Evolutionary conservation across 2,113 vertebrate species (phyloP), one percentile per base, ranked within the genome.

Genomic region (Recurvirostra avosetta): DNA sequence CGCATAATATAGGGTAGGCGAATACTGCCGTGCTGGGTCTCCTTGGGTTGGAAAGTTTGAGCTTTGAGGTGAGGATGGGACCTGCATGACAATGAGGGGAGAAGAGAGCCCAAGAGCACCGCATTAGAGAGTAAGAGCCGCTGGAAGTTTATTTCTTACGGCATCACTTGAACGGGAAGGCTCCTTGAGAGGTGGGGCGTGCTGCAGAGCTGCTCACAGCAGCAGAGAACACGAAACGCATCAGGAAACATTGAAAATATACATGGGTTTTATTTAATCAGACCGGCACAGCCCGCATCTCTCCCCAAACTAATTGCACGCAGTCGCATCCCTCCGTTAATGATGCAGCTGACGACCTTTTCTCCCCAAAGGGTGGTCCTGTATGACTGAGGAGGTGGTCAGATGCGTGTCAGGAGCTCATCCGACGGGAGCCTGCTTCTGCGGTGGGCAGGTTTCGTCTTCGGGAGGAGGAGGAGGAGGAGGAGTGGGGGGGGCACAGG

Each of bases 401-500:
- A 17, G 91, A 68, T 49, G 15, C 23, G 2, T 40, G 80, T 66
- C 65, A 56, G 72, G 84, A 86, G 86, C 92, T 82, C 66, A 43
- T 68, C 72, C 4, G 62, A 71, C 25, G 82, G 56, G 67, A 76
- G 61, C 68, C 87, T 50, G 23, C 79, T 94, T 41, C 88, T 94
- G 94, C 55, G 47, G 73, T 75, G 81, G 85, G 81, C 81, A 94
- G 90, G 77, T 65, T 96, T 59, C 27, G 94, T 76, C 62, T 91
- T 67, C 22, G 36, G 59, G 70, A 52, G 81, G 73, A 92, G 90
- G 58, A 89, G 68, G 77, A 76, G 94, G 88, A 52, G 26, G 58
- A 59, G 40, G 27, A 32, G 62, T 30, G 66, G 38, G 32, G 88
- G 80, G 92, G 83, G 75, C 26, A 6, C 82, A 98, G 98, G 98